Conservation (phyloP, 2,888 invertebrate genomes). For the Ceratothoa steindachneri region DNA sequence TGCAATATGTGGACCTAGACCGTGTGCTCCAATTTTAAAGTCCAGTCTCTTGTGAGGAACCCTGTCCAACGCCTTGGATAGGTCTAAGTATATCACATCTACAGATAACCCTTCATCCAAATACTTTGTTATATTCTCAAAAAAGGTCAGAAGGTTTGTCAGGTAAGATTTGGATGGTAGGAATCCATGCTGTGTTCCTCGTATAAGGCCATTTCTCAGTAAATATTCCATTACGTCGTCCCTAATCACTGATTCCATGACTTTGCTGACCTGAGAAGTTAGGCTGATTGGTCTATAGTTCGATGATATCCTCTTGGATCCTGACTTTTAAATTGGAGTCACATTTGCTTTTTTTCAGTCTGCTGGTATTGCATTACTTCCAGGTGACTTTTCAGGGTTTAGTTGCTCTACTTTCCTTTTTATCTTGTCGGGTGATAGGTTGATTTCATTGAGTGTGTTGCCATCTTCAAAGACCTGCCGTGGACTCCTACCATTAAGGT, state of each 20-base stretch:
- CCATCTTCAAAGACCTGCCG: too few species aligned
- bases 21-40: slow-evolving; percentile 1
- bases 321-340: not conserved
- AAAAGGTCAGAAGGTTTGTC: not conserved
- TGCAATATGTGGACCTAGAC: not conserved
- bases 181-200: slow-evolving; percentile 9
- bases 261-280: not conserved
- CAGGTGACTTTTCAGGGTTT: too few species aligned
- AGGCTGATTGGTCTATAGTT: slow-evolving; percentile 7
- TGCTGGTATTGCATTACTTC: not conserved
- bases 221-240: not conserved
- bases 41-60: not conserved
- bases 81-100: not conserved
- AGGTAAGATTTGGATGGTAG: not conserved
- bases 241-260: not conserved
- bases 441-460: not conserved
- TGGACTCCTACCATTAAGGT: not conserved
- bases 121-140: not conserved
- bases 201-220: not conserved
- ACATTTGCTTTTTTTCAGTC: not conserved
- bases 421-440: not conserved
- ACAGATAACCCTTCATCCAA: not conserved
- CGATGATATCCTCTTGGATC: not conserved
- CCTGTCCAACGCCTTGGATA: not conserved
- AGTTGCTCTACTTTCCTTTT: too few species aligned